Evolutionary conservation across 2,888 invertebrate genomes (phyloP), one percentile per base, ranked within the genome.

Genomic region (Ectropis crepuscularia): DNA sequence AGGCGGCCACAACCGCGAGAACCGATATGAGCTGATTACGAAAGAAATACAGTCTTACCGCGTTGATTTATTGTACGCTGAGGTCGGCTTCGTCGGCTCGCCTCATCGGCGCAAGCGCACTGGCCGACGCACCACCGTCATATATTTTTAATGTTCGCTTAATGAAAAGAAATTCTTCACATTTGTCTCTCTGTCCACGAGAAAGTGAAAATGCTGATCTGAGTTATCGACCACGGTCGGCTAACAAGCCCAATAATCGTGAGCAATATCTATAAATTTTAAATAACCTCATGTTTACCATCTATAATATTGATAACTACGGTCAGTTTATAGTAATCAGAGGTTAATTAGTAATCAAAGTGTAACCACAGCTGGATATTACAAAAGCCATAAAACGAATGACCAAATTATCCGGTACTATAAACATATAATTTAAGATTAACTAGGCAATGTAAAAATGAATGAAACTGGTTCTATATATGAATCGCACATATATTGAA

Each of bases 1-100:
- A 91, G 90, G 88, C 88, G 86, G 87, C 81, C 86, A 86, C 88
- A 88, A 87, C 90, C 85, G 86, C 88, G 82, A 85, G 86, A 86
- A 78, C 82, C 89, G 90, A 91, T 91, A 92, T 89, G 89, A 90
- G 90, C 90, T 90, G 90, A 92, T 92, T 90, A 90, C 89, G 89
- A 88, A 90, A 92, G 90, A 91, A 91, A 90, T 90, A 91, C 90
- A 90, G 86, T 89, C 90, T 88, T 86, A 85, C 85, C 78, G 77
- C 80, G 85, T 88, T 91, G 91, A 91, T 91, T 91, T 91, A 91
- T 90, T 85, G 86, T 76, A 77, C 78, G 78, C 81, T 76, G 74
- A 79, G 81, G 73, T 80, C 77, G 78, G 87, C 83, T 83, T 86
- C 90, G 86, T 86, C 89, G 89, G 81, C 79, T 81, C 78, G 68